Evolutionary conservation across 2,888 invertebrate genomes (phyloP), one percentile per base, ranked within the genome.

Genomic region (Drosophila macrospina): DNA sequence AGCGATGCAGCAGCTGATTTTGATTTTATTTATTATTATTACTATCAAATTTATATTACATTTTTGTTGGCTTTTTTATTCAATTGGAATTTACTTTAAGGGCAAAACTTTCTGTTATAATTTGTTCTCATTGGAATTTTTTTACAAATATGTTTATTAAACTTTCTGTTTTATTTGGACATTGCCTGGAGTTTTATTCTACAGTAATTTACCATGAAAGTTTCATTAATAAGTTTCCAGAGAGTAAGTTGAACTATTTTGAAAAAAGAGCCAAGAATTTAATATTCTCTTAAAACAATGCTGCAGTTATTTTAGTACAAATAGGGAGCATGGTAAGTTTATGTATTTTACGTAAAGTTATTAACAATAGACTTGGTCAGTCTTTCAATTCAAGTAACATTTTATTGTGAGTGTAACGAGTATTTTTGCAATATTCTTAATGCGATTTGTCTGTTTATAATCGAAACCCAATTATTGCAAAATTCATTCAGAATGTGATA

Each of bases 11-110:
- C 45, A 37, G 56, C 56, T 47, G 45, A 55, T 7, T 34, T 47
- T 47, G 47, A 47, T 37, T 45, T 28, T 39, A 37, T 56, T 45
- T 47, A 56, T 56, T 47, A 16, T 57, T 37, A 56, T 44, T 56
- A 34, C 34, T 56, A 44, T 34, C 20, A 26, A 56, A 45, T 47
- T 37, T 47, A 47, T 28, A 47, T 55, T 11, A 10, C 13, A 41
- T 42, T 37, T 26, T 36, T 15, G 37, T 11, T 11, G 7, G 7
- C 5, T 10, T 51, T 51, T 28, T 30, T 30, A 34, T 26, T 26
- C 26, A 15, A 36, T 37, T 26, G 37, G 4, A 37, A 15, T 11
- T 48, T 26, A 26, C n/a, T 48, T 36, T 34, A 24, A 8, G 13
- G 6, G 3, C 8, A 39, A 10, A 16, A 4, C 7, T 15, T 13